Evolutionary conservation across 2,113 vertebrate species (phyloP), one percentile per base, ranked within the genome.

Genomic region (Pungitius pungitius): DNA sequence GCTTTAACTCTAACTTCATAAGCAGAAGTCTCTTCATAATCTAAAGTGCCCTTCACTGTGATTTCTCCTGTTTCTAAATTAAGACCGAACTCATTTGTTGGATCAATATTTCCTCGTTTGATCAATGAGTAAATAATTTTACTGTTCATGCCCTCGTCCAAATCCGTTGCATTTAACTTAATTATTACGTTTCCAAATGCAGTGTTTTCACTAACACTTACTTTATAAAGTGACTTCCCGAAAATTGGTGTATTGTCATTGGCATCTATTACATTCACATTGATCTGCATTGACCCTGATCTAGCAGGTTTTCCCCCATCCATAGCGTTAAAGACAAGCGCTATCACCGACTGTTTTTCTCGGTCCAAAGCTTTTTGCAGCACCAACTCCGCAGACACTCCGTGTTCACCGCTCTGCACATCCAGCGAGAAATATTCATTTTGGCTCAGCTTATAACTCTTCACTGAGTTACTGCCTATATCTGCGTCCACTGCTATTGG

Each of bases 31-130:
- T 94, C 91, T 22, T 95, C 94, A 30, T 90, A 90, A 77, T 94
- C 93, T 57, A 96, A 67, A 2, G 66, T 4, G 0, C 88, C 91
- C 17, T 79, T 94, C 12, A 95, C 82, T 9, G 58, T 88, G 42
- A 97, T 94, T 84, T 95, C 91, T 52, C 96, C 96, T 0, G 81
- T 96, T 66, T 87, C 87, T 0, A 92, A 72, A 47, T 96, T 87
- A 11, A 96, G 22, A 9, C 77, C 57, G 75, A 97, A 97, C 12
- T 85, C 81, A 40, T 17, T 86, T 27, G 89, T 88, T 6, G 90
- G 80, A 54, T 94, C 90, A 37, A 78, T 78, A 59, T 85, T 87
- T 0, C 93, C 94, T 45, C 91, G 88, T 52, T 94, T 94, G 59
- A 94, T 90, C 35, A 97, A 91, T 0, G 87, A 90, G 77, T 91